Conservation (phyloP, 1,140 invertebrate species). For the Glomeris maerens region DNA sequence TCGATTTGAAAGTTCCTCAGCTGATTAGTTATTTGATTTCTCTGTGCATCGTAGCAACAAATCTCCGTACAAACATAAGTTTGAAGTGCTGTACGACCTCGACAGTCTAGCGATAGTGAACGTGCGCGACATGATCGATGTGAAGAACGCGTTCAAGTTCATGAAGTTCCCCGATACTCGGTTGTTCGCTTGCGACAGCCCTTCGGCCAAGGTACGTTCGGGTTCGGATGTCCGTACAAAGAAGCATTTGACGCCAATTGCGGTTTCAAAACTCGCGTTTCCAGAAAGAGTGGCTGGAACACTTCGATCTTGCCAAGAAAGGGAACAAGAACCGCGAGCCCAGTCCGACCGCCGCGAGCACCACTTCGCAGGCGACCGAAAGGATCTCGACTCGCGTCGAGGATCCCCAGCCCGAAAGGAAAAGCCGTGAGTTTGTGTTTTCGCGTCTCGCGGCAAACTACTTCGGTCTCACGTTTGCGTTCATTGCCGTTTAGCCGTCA, state of each 20-base stretch:
- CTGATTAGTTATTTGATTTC: no score
- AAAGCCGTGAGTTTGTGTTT: conserved; percentile 24
- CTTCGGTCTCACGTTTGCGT: not conserved
- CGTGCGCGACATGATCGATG: conserved; percentile 73
- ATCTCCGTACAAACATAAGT: conserved; percentile 63
- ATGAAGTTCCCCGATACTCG: conserved; percentile 85
- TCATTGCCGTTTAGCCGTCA: conserved; percentile 1
- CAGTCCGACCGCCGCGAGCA: no score
- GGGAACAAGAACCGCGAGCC: conserved; percentile 37
- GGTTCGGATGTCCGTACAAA: not conserved
- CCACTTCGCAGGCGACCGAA: conserved; percentile 31
- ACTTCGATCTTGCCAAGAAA: conserved; percentile 83
- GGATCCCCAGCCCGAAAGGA: conserved; percentile 36
- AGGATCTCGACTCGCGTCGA: conserved; percentile 30
- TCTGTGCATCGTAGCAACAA: no score
- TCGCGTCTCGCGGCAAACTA: not conserved
- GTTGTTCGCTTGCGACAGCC: conserved; percentile 77
- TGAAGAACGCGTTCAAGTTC: conserved; percentile 86
- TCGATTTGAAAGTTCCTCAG: no score
- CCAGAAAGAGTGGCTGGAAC: conserved; percentile 85
- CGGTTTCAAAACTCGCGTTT: conserved; percentile 22
- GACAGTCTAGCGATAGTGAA: conserved; percentile 89
- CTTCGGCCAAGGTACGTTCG: conserved; percentile 49
- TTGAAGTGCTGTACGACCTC: conserved; percentile 77
- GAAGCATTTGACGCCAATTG: not conserved